phyloP scores from a whole-genome alignment of 2,797 vertebrate genomes.

The Micrastur ruficollis region DNA sequence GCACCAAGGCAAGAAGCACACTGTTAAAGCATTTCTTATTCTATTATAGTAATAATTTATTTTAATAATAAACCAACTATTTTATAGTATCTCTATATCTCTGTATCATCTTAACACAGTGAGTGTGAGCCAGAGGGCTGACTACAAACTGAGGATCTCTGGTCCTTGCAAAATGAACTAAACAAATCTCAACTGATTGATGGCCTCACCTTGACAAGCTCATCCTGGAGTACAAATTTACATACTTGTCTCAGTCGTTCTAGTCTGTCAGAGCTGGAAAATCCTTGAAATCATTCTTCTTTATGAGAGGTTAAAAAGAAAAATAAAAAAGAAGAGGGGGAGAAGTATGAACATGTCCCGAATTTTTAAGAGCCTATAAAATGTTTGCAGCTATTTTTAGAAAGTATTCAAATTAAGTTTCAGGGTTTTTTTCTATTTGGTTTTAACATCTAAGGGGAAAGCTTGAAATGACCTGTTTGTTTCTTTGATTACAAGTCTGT shows the following conservation, averaged over 20 bases:
- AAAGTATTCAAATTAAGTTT: background rate
- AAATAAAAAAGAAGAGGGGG: too few species aligned
- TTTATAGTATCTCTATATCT: background rate
- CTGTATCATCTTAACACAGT: background rate
- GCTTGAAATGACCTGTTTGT: background rate
- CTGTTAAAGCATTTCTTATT: background rate
- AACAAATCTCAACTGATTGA: background rate
- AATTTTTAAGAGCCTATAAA: background rate
- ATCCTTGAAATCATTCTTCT: background rate
- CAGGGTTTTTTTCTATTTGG: background rate
- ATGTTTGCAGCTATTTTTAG: background rate
- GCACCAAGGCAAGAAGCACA: background rate
- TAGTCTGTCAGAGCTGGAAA: background rate
- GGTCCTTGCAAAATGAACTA: background rate
- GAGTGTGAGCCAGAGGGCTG: background rate
- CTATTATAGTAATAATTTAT: background rate
- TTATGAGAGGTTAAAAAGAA: background rate
- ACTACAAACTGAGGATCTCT: background rate
- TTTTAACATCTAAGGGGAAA: background rate
- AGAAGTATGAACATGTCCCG: background rate
- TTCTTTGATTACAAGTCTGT: background rate
- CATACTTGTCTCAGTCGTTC: background rate
- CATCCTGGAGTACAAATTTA: background rate
- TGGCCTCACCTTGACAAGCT: background rate
- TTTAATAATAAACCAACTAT: background rate